Evolutionary conservation across 1,140 invertebrate genomes (phyloP).

Genomic region (Aphelenchoides fujianensis): DNA sequence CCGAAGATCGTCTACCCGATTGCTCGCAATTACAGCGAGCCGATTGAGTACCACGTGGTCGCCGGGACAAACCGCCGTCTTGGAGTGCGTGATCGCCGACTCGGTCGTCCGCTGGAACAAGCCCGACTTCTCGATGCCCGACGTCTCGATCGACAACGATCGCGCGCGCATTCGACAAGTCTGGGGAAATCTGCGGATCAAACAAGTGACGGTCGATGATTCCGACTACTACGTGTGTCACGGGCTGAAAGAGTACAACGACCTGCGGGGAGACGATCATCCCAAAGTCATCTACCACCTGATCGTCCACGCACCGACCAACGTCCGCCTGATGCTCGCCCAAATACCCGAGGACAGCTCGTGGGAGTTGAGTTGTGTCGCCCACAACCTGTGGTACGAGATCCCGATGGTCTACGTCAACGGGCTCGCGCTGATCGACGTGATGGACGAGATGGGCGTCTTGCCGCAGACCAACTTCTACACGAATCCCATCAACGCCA

Average conservation of each 20-base stretch:
- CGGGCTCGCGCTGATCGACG: slow-evolving; percentile 49
- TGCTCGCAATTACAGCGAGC: slow-evolving; percentile 24
- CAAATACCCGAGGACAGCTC: slow-evolving; percentile 34
- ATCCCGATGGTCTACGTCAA: slow-evolving; percentile 56
- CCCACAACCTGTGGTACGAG: slow-evolving; percentile 48
- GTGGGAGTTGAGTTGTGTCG: slow-evolving; percentile 46
- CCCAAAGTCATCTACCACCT: too few relatives aligned
- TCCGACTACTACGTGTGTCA: slow-evolving; percentile 48
- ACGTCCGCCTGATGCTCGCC: slow-evolving; percentile 43
- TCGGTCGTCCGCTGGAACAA: slow-evolving; percentile 45
- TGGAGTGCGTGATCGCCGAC: slow-evolving; percentile 51
- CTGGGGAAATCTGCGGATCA: slow-evolving; percentile 51
- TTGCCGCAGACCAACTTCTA: slow-evolving; percentile 52
- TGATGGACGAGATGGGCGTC: slow-evolving; percentile 51
- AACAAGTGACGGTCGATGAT: slow-evolving; percentile 34
- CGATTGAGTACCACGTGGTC: slow-evolving; percentile 42
- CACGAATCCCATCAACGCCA: slow-evolving; percentile 54
- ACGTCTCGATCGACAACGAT: slow-evolving; percentile 45
- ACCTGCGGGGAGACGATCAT: too few relatives aligned
- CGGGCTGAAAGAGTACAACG: slow-evolving; percentile 30
- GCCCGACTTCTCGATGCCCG: slow-evolving; percentile 39
- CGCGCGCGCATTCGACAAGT: slow-evolving; percentile 46
- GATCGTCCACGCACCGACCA: slow-evolving; percentile 41
- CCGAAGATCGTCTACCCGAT: slow-evolving; percentile 35
- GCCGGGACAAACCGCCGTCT: slow-evolving; percentile 41